Evolutionary conservation across 2,797 vertebrate species (phyloP).

Genomic region (Anguilla megastoma): DNA sequence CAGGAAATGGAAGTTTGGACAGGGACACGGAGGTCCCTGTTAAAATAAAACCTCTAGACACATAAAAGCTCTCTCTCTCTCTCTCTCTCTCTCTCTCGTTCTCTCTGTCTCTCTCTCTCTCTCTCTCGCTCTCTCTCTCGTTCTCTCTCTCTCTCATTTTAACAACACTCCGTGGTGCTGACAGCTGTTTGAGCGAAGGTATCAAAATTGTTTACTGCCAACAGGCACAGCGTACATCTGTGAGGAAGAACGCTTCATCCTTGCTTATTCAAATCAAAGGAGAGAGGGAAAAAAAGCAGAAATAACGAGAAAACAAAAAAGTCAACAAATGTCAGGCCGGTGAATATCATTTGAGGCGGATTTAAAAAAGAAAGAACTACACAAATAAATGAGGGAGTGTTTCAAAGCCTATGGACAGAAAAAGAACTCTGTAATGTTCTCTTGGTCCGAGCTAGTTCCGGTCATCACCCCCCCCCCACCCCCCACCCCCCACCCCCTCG

Average conservation of each 20-base stretch:
- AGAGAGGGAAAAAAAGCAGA: slow-evolving; percentile 40
- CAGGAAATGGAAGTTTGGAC: slow-evolving; percentile 25
- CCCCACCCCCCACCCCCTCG: no score
- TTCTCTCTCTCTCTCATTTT: slow-evolving; percentile 61
- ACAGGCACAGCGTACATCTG: slow-evolving; percentile 65
- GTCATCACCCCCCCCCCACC: background rate
- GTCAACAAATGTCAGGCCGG: slow-evolving; percentile 32
- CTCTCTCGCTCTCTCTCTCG: no score
- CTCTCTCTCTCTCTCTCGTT: background rate
- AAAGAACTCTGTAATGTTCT: background rate
- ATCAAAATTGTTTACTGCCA: slow-evolving; percentile 61
- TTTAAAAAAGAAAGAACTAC: background rate
- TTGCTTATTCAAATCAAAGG: slow-evolving; percentile 59
- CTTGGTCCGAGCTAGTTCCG: background rate
- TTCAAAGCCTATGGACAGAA: background rate
- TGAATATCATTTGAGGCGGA: background rate
- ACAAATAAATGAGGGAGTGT: background rate
- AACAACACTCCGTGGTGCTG: slow-evolving; percentile 61
- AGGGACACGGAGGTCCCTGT: slow-evolving; percentile 63
- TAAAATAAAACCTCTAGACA: slow-evolving; percentile 64
- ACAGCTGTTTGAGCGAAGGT: slow-evolving; percentile 56
- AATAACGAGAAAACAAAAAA: slow-evolving; percentile 26
- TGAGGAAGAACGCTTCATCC: slow-evolving; percentile 56
- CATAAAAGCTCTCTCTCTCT: slow-evolving; percentile 57
- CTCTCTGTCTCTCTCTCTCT: no score